Conservation (phyloP, 2,797 vertebrate genomes). For the Galagoides demidoff region DNA sequence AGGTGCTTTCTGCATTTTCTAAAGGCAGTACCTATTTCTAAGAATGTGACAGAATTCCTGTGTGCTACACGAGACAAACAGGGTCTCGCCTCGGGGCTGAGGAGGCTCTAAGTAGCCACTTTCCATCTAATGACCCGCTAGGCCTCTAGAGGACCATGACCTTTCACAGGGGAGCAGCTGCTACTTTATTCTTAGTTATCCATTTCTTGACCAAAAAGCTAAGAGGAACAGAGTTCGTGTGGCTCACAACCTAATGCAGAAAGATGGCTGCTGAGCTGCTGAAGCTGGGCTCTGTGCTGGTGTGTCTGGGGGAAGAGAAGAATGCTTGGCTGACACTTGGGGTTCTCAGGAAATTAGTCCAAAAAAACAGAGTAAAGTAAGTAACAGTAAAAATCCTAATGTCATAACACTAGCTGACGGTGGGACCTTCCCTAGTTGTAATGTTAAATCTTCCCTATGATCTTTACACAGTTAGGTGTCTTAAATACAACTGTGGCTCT, state of each 20-base stretch:
- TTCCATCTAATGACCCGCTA: constrained; percentile 16
- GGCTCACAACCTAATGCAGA: background rate
- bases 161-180: constrained; percentile 69
- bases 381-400: background rate
- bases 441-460: background rate
- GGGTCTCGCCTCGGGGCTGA: background rate
- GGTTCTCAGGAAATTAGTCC: background rate
- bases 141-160: constrained; percentile 40
- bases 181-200: background rate
- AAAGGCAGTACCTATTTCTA: background rate
- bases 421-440: background rate
- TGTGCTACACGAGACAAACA: background rate
- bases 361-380: background rate
- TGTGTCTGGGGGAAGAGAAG: background rate
- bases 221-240: background rate
- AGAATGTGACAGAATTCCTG: background rate
- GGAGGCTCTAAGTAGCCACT: background rate
- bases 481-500: background rate
- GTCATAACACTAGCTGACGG: background rate
- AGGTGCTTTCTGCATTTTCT: background rate
- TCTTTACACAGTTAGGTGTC: background rate
- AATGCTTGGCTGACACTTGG: background rate
- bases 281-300: background rate
- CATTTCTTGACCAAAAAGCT: constrained; percentile 57
- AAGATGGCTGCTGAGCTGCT: background rate